Evolutionary conservation across 2,797 vertebrate genomes (phyloP), one percentile per base, ranked within the genome.

Genomic region (Epinephelus malabaricus): DNA sequence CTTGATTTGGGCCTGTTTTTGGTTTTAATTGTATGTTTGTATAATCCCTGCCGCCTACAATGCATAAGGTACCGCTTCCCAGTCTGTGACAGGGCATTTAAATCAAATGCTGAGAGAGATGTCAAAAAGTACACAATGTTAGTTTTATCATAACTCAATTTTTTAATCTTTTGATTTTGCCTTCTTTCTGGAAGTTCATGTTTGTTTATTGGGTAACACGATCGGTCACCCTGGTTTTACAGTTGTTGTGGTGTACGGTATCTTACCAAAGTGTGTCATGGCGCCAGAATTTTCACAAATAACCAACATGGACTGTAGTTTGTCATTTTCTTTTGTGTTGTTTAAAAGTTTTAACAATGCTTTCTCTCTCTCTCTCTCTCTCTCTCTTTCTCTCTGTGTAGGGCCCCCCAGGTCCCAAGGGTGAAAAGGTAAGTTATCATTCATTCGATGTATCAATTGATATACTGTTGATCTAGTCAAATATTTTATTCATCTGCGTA

Each of bases 381-480:
- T 89, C 9, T 89, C 86, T 88, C 93, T 87, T 66, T 49, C 38
- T 89, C 9, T 89, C 86, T 88, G 92, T 87, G 67, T 80, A 99
- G 98, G 98, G 98, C 58, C 93, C 97, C 90, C 95, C 97, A 77
- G 98, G 98, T 96, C 95, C 93, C 67, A 97, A 97, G 95, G 98
- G 98, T 79, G 98, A 99, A 83, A 99, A 99, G 97, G 98, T 99
- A 93, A 97, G 97, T 34, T 50, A 67, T 23, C 45, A 43, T 69
- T 69, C 59, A 7, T n/a, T 76, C 65, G 2, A 64, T 27, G 30
- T 45, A 60, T 73, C 51, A 2, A 81, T 34, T 68, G 4, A 2
- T 51, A n/a, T 62, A 21, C 8, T 53, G 10, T n/a, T 58, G 23
- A 40, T 65, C 19, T 19, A 7, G 6, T 25, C 0, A n/a, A 12